Base-by-base conservation (phyloP, 2,113 vertebrate genomes). In the Hyla sarda region DNA sequence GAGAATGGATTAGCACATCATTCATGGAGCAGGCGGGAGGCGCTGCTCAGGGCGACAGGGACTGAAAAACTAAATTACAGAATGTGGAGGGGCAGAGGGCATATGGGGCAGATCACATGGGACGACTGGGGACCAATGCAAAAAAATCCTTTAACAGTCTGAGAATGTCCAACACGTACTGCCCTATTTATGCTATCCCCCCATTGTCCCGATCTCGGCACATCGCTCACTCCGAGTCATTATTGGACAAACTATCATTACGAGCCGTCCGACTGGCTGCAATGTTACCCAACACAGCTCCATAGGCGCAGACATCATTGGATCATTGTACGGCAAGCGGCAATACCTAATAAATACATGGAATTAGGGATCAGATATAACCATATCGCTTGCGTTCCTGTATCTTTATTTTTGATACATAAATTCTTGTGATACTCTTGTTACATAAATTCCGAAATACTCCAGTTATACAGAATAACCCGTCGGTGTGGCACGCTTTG, bases 1-100 rank as follows among this genome's bases (percentile, higher is more conserved):
- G 96, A 96, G 96, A 96, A 97, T 96, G 95, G 95, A 97, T 97
- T 97, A 96, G 96, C 94, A 96, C 95, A 96, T 96, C 96, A 96
- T 96, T 97, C 95, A 96, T 94, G 95, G 94, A 95, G 95, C 94
- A 92, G 93, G 95, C 94, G 93, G 95, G 91, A 92, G 95, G 95
- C 94, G 93, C 96, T 92, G 94, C 96, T 95, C 92, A 93, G 93
- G 96, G 96, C 94, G 92, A 96, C 93, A 94, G 93, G 94, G 92
- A 96, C 94, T 94, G 19, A 58, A 81, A 96, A 96, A 96, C 95
- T 97, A 96, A 97, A 97, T 96, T 97, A 96, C 94, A 95, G 93
- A 93, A 95, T 95, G 94, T 78, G 91, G 92, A 92, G 91, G 92
- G 88, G 91, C 91, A 92, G 93, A 86, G 76, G 84, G 75, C 76